These are phyloP conservation scores for Oreochromis tanganicae DNA, from an alignment of 2,113 vertebrate genomes.

Conservation along the genomic window DNA sequence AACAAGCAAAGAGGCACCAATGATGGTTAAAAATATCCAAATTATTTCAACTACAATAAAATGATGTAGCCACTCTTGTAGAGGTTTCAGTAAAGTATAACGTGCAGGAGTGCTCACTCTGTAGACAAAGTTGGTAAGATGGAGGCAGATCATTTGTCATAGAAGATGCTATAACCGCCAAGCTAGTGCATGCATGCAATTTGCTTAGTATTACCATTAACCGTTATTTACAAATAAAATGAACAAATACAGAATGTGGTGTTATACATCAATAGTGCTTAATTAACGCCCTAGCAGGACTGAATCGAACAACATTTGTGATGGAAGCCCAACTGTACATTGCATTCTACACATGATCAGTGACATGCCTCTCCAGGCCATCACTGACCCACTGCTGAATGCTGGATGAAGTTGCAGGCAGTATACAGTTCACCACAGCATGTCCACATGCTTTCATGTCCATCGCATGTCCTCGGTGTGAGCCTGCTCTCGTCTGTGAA, in stretches of 20 bases:
- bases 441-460: not conserved
- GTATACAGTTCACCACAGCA: not conserved
- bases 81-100: not conserved
- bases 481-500: not conserved
- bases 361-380: not conserved
- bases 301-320: not conserved
- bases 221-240: not conserved
- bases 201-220: not conserved
- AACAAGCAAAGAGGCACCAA: not conserved
- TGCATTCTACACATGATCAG: not conserved
- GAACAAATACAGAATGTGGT: not conserved
- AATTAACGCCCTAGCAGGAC: not conserved
- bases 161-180: not conserved
- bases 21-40: not conserved
- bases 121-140: not conserved
- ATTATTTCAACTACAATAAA: not conserved
- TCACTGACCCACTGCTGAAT: not conserved
- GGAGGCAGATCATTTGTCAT: not conserved
- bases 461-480: not conserved
- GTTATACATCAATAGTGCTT: not conserved
- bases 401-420: not conserved
- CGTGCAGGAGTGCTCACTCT: not conserved
- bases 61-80: not conserved
- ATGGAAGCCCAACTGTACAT: not conserved
- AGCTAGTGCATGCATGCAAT: not conserved